Base-by-base conservation (phyloP, 2,797 vertebrate genomes). In the Scyliorhinus canicula region DNA sequence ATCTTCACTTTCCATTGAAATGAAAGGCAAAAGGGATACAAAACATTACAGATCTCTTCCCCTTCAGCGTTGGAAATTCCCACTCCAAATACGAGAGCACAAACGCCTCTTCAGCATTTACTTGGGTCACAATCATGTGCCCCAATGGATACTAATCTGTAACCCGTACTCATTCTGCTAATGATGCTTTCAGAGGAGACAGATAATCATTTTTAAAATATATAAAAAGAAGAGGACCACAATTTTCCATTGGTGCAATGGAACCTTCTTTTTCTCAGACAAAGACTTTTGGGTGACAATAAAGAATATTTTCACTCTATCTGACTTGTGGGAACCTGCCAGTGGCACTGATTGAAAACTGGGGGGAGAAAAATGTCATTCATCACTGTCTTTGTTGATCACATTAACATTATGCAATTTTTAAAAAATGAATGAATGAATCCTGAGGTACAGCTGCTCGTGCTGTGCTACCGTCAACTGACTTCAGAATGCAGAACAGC, bases 371-470 rank as follows among this genome's bases (percentile, higher is more conserved):
- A 94, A 69, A 35, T 67, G 24, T 26, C 65, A 71, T 93, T 44
- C 40, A n/a, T 94, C 93, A 74, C 28, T 94, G 67, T 71, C 93
- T 74, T 74, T 94, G 28, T 71, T 50, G 44, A 93, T 93, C 67
- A 69, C 44, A 94, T 71, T 69, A 69, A 55, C 50, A 94, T n/a
- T 35, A 71, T 55, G 31, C 65, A 69, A 26, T 69, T 28, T 4
- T 74, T 11, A 74, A 52, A 94, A 47, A 82, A 24, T 44, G 77
- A 79, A 55, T 94, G 93, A 94, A 69, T 94, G 93, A 74, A 94
- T 35, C 52, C 21, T 94, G 93, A 52, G 16, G 71, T 50, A 94
- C 65, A 55, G 65, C 93, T 74, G 93, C 11, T 71, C 5, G 44
- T 47, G 12, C 47, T 26, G 28, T 71, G 65, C 93, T 93, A n/a